Percentiles rank a stretch among this genome's conserved stretches.
These are phyloP conservation scores for Stylophora pistillata DNA, from an alignment of 64 coral and sea anemone species.

Conservation along the genomic window DNA sequence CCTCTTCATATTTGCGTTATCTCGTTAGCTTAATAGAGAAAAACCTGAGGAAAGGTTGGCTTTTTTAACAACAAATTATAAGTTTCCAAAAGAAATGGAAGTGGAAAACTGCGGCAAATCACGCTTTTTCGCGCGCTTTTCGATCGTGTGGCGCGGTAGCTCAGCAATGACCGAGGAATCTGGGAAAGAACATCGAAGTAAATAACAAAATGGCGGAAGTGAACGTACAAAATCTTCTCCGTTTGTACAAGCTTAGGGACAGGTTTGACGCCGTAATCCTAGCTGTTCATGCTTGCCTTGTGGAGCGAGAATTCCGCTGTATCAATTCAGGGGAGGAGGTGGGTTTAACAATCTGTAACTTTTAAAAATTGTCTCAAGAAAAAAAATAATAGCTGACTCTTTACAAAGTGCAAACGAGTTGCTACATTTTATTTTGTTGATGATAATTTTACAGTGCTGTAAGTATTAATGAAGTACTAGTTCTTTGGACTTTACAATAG, in stretches of 20 bases:
- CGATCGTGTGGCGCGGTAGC: not conserved
- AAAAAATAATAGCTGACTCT: too few relatives aligned
- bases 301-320: slow-evolving; percentile 56
- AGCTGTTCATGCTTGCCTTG: slow-evolving; percentile 57
- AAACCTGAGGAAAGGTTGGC: too few relatives aligned
- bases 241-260: slow-evolving; percentile 43
- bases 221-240: slow-evolving; percentile 56
- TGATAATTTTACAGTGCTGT: too few relatives aligned
- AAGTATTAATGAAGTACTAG: too few relatives aligned
- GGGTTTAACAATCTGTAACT: not conserved
- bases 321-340: slow-evolving; percentile 66
- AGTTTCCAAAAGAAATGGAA: not conserved
- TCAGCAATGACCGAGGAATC: not conserved
- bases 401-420: too few relatives aligned
- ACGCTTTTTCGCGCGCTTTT: slow-evolving; percentile 55
- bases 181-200: not conserved
- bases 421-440: too few relatives aligned
- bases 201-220: slow-evolving; percentile 67
- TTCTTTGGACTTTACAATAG: too few relatives aligned
- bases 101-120: not conserved
- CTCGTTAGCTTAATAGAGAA: too few relatives aligned
- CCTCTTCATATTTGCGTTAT: too few relatives aligned
- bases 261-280: slow-evolving; percentile 63
- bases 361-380: too few relatives aligned
- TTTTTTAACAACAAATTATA: not conserved